Evolutionary conservation across 2,888 invertebrate species (phyloP).

Genomic region (Ectemnius cavifrons): DNA sequence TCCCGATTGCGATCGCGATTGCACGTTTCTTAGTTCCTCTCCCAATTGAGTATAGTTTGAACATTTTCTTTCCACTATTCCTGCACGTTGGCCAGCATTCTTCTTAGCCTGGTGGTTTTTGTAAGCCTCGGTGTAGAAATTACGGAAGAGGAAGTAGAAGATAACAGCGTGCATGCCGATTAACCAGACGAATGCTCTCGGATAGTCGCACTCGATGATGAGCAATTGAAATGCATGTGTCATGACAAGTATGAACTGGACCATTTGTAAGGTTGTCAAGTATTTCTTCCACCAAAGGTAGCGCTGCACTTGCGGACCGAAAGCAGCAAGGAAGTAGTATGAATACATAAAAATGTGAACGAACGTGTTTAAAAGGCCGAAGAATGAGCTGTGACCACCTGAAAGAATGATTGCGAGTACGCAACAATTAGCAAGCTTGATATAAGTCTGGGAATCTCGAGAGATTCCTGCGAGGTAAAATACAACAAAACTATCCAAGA

Average conservation of each 20-base stretch:
- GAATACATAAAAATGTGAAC: constrained; percentile 97
- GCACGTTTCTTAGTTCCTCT: not conserved
- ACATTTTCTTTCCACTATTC: not conserved
- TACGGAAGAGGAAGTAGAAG: constrained; percentile 95
- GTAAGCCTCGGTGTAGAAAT: constrained; percentile 93
- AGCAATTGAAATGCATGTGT: constrained; percentile 93
- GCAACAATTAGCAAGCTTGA: not conserved
- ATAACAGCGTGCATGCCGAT: constrained; percentile 95
- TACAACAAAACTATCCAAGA: too few species aligned
- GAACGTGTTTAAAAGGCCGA: constrained; percentile 95
- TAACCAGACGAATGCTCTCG: constrained; percentile 92
- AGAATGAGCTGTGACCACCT: constrained; percentile 96
- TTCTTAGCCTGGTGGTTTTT: constrained; percentile 65
- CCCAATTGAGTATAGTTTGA: not conserved
- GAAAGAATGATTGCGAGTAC: constrained; percentile 49
- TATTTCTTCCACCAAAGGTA: constrained; percentile 98
- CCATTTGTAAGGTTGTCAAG: constrained; percentile 93
- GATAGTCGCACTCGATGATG: constrained; percentile 94
- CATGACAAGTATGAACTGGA: constrained; percentile 93
- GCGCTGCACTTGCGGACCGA: constrained; percentile 91
- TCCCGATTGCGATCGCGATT: not conserved
- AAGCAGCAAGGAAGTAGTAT: constrained; percentile 93
- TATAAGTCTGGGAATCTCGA: too few species aligned
- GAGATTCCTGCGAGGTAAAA: too few species aligned
- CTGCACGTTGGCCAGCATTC: not conserved